Conservation (phyloP, 2,888 invertebrate species). For the Drosophila paramelanica region DNA sequence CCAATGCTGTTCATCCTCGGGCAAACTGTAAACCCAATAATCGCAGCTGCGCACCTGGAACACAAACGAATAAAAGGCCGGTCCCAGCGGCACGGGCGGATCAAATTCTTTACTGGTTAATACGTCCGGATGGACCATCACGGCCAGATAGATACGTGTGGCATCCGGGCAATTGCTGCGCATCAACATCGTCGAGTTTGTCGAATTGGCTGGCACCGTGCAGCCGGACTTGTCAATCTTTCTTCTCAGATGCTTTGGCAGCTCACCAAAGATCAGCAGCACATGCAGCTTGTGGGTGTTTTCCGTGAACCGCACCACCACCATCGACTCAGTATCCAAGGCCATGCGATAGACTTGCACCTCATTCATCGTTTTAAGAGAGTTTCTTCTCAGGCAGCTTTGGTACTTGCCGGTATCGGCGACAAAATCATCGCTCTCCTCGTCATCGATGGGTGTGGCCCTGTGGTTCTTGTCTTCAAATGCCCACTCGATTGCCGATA, state of each 20-base stretch:
- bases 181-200: conserved; percentile 36
- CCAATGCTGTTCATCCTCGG: conserved; percentile 19
- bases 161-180: conserved; percentile 44
- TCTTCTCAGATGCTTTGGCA: conserved; percentile 21
- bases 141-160: conserved; percentile 42
- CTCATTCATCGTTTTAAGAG: conserved; percentile 9
- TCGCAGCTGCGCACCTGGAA: conserved; percentile 63
- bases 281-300: conserved; percentile 43
- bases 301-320: conserved; percentile 44
- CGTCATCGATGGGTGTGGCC: neutral
- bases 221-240: conserved; percentile 12
- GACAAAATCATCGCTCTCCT: conserved; percentile 1
- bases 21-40: conserved; percentile 39
- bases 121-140: conserved; percentile 17
- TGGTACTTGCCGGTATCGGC: conserved; percentile 18
- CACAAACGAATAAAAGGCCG: conserved; percentile 44
- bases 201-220: conserved; percentile 12
- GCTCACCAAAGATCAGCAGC: conserved; percentile 1
- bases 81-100: conserved; percentile 33
- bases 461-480: too few relatives aligned
- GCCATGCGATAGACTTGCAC: conserved; percentile 44
- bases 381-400: conserved; percentile 1
- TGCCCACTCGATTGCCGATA: too few relatives aligned
- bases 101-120: accelerated
- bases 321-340: conserved; percentile 38